Evolutionary conservation across 2,888 invertebrate species (phyloP), one percentile per base, ranked within the genome.

Genomic region (Drosophila limbata): DNA sequence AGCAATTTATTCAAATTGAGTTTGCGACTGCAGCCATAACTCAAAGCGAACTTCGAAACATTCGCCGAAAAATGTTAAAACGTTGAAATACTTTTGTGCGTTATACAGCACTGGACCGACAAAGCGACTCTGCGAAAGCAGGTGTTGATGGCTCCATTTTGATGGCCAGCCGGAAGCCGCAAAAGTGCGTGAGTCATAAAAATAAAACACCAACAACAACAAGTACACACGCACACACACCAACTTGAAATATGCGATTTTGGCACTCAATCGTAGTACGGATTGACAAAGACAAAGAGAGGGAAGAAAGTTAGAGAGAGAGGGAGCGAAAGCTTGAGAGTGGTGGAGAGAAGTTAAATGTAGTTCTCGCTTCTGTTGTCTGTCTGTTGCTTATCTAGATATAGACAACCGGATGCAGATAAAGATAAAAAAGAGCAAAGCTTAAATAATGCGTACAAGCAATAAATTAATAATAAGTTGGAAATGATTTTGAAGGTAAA

Each of bases 1-100:
- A 76, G 73, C 81, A 88, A 90, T 88, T 90, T 84, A 90, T 83
- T 81, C 81, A 87, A 90, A 88, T 86, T 85, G 90, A 87, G 85
- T 90, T 81, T 69, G 76, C 79, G 82, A 83, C 88, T 81, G 83
- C 85, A 64, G 87, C 86, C 79, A 90, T 86, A 89, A 89, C 81
- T 84, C 87, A 87, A 76, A 81, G 79, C 63, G 45, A 81, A 77
- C 75, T 67, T 77, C 52, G 63, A 83, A 68, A 37, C 57, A 47
- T 65, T 63, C 37, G 44, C 17, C 48, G 35, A 79, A 63, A 69
- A 61, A 50, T 57, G 44, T 59, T 25, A 28, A 37, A 57, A 48
- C 33, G 33, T 19, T 48, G 48, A 74, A 67, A 67, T 65, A 69
- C 62, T 60, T 61, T 40, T 17, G 55, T 68, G 78, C 69, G 52